Conservation (phyloP, 2,113 vertebrate genomes). For the Phyllostomus hastatus region DNA sequence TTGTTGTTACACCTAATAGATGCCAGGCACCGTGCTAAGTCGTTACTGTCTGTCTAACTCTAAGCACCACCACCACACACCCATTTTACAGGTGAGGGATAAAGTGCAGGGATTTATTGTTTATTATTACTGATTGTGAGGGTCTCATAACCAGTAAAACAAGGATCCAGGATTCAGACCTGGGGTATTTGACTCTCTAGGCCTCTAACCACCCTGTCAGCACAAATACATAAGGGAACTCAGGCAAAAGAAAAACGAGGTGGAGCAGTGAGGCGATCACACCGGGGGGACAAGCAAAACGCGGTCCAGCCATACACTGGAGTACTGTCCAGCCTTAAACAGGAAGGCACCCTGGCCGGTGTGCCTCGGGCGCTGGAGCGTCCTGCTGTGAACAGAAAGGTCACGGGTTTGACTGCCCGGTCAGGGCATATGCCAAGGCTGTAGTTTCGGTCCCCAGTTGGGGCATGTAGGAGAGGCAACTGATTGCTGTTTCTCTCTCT, state of each 20-base stretch:
- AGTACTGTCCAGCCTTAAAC: not conserved
- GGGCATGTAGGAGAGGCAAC: too few species aligned
- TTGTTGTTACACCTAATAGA: not conserved
- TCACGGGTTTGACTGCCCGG: too few species aligned
- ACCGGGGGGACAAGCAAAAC: not conserved
- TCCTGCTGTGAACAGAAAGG: too few species aligned
- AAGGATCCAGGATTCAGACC: not conserved
- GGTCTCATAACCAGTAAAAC: not conserved
- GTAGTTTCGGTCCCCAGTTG: too few species aligned
- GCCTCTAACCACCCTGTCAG: not conserved
- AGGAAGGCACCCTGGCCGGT: too few species aligned
- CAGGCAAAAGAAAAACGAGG: not conserved
- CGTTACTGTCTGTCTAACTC: not conserved
- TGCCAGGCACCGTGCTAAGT: not conserved
- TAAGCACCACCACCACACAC: not conserved
- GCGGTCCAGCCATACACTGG: rapidly evolving
- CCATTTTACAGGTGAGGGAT: not conserved
- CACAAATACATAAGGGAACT: not conserved
- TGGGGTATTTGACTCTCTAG: not conserved
- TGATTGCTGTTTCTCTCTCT: too few species aligned
- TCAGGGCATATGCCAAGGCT: too few species aligned
- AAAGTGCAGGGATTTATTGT: not conserved
- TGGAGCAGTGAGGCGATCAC: not conserved
- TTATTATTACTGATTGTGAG: too few species aligned
- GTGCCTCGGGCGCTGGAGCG: too few species aligned